Conservation (phyloP, 2,113 vertebrate genomes). For the Cacatua alba region DNA sequence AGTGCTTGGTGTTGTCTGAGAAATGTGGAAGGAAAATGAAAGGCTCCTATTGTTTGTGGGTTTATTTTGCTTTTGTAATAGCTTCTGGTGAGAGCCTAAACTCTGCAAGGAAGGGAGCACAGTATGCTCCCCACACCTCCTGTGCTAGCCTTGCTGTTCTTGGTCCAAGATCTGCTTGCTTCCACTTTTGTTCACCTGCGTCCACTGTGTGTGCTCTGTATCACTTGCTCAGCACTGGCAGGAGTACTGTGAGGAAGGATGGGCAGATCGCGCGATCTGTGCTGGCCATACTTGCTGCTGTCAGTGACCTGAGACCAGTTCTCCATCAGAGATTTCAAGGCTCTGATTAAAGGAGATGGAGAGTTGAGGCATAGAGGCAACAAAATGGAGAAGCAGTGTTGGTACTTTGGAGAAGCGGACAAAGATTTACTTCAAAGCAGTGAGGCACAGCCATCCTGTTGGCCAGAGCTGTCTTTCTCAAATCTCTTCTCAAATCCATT, state of each 20-base stretch:
- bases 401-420: neutral
- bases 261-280: neutral
- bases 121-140: neutral
- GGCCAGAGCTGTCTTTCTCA: neutral
- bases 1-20: constrained; percentile 70
- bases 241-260: neutral
- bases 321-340: neutral
- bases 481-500: neutral
- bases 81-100: constrained; percentile 24
- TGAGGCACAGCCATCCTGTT: accelerated
- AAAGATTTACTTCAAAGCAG: neutral
- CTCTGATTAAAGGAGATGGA: neutral
- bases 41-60: constrained; percentile 28
- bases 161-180: neutral
- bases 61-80: constrained; percentile 65
- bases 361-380: neutral
- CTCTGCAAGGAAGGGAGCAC: neutral
- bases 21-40: constrained; percentile 16
- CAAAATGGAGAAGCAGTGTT: neutral
- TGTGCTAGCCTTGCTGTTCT: neutral
- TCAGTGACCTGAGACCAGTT: neutral
- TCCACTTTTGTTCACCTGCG: accelerated
- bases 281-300: neutral
- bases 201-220: neutral
- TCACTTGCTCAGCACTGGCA: neutral